Percentiles rank a stretch among this genome's conserved stretches.
Evolutionary conservation across 2,113 vertebrate genomes (phyloP).

Genomic region (Anas platyrhynchos): DNA sequence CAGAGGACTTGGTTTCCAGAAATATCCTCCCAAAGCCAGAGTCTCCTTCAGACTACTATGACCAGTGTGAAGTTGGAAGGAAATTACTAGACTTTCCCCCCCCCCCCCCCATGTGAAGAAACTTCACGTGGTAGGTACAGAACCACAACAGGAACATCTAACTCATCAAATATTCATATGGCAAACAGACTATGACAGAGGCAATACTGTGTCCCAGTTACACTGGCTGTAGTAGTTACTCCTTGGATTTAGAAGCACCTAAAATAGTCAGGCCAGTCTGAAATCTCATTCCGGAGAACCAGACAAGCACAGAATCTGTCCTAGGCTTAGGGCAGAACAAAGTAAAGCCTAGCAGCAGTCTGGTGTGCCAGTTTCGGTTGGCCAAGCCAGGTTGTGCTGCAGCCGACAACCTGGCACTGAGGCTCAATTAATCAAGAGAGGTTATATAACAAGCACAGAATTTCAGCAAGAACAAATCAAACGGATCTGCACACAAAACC

Average conservation of each 20-base stretch:
- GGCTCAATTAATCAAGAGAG: slow-evolving; percentile 28
- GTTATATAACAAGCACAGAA: slow-evolving; percentile 33
- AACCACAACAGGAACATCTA: neutral
- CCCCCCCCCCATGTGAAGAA: neutral
- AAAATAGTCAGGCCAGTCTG: neutral
- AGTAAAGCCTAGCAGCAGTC: neutral
- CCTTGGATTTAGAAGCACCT: neutral
- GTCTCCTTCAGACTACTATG: neutral
- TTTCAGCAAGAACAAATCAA: slow-evolving; percentile 38
- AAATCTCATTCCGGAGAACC: neutral
- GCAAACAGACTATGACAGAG: neutral
- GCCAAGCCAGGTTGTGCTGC: neutral
- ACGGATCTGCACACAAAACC: neutral
- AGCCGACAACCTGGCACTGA: neutral
- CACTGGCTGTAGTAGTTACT: neutral
- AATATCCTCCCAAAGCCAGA: neutral
- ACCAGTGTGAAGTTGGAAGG: neutral
- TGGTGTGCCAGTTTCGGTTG: neutral
- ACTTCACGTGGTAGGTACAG: neutral
- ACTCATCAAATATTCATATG: neutral
- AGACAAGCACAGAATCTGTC: neutral
- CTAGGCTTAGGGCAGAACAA: neutral
- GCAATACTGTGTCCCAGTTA: neutral
- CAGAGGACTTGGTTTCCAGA: neutral
- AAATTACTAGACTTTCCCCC: neutral